These are phyloP conservation scores for Orchesella flavescens DNA, from an alignment of 2,888 invertebrate species.

Conservation along the genomic window DNA sequence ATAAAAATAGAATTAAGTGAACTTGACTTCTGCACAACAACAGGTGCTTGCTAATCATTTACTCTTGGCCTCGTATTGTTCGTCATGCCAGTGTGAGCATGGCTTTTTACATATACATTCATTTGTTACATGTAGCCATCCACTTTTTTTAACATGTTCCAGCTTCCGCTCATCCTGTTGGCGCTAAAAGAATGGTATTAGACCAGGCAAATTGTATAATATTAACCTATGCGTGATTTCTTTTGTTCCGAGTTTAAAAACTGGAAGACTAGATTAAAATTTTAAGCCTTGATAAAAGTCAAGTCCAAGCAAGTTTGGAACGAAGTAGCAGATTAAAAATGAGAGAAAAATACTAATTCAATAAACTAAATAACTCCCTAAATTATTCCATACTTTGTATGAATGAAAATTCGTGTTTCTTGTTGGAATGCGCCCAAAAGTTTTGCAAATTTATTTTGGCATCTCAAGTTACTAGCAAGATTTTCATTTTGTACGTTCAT, in stretches of 20 bases:
- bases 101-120: conserved; percentile 39
- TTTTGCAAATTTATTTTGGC: too few species aligned
- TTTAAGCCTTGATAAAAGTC: not conserved
- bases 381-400: too few species aligned
- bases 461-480: too few species aligned
- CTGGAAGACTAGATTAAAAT: not conserved
- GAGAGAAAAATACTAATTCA: too few species aligned
- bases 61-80: conserved; percentile 57
- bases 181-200: conserved; percentile 42
- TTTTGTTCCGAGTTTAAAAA: not conserved
- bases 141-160: conserved; percentile 15
- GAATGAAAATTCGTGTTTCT: too few species aligned
- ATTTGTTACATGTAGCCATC: not conserved
- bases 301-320: too few species aligned
- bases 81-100: conserved; percentile 66
- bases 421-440: too few species aligned
- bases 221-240: not conserved
- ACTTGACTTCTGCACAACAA: conserved; percentile 64
- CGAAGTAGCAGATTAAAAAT: too few species aligned
- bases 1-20: conserved; percentile 50
- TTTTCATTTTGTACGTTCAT: too few species aligned
- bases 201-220: conserved; percentile 1
- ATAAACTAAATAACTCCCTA: too few species aligned
- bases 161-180: conserved; percentile 53
- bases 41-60: conserved; percentile 65